Evolutionary conservation across 1,140 invertebrate genomes (phyloP).

Genomic region (Arion vulgaris): DNA sequence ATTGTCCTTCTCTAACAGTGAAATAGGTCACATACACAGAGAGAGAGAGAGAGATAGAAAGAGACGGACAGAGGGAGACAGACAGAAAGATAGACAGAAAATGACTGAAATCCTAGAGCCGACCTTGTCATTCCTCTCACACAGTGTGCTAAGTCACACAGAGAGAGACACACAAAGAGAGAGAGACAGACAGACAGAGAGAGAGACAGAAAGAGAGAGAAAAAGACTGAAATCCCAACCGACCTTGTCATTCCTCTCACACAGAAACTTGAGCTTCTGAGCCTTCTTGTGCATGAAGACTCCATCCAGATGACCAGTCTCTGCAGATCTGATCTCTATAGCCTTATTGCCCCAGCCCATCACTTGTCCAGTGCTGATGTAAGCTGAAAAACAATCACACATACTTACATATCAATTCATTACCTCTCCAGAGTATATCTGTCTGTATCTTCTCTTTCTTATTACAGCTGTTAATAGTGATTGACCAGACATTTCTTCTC

Average conservation of each 20-base stretch:
- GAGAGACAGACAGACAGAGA: not conserved
- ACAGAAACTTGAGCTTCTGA: slow-evolving; percentile 99
- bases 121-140: slow-evolving; percentile 2
- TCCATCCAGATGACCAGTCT: slow-evolving; percentile 97
- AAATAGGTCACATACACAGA: not conserved
- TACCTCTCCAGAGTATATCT: too few species aligned
- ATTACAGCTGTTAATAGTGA: too few species aligned
- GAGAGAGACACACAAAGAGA: too few species aligned
- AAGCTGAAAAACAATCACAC: slow-evolving; percentile 75
- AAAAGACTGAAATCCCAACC: not conserved
- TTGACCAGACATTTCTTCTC: too few species aligned
- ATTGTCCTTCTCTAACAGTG: too few species aligned
- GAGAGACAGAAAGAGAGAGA: not conserved
- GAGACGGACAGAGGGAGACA: too few species aligned
- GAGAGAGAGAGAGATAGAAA: too few species aligned
- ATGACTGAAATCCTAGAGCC: not conserved
- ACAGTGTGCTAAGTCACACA: too few species aligned
- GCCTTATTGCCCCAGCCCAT: slow-evolving; percentile 99
- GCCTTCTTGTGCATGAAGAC: slow-evolving; percentile 99
- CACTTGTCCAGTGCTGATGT: slow-evolving; percentile 98
- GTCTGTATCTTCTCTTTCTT: too few species aligned
- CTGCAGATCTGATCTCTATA: slow-evolving; percentile 93
- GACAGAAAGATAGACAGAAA: too few species aligned
- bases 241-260: slow-evolving; percentile 99
- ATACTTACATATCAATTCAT: too few species aligned